These are phyloP conservation scores for Ephestia elutella DNA, from an alignment of 1,140 invertebrate genomes.

Conservation along the genomic window DNA sequence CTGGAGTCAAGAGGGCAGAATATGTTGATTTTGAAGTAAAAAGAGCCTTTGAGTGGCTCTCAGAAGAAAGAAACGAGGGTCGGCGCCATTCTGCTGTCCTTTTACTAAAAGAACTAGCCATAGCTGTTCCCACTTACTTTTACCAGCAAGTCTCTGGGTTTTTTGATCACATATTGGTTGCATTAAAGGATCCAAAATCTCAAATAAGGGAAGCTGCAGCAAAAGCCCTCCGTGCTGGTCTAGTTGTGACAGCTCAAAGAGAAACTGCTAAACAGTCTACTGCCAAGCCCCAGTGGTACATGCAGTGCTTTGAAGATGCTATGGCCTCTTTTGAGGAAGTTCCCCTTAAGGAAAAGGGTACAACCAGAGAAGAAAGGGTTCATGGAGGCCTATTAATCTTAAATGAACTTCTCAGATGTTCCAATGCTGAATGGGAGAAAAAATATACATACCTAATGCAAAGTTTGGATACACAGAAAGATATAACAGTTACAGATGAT, in stretches of 20 bases:
- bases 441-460: conserved; percentile 83
- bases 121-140: conserved; percentile 97
- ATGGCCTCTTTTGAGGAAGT: conserved; percentile 85
- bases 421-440: conserved; percentile 91
- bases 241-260: conserved; percentile 95
- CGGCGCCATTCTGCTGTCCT: conserved; percentile 94
- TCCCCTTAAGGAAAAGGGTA: conserved; percentile 82
- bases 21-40: conserved; percentile 96
- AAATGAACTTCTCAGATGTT: conserved; percentile 95
- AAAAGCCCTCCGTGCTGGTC: conserved; percentile 91
- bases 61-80: conserved; percentile 90
- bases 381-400: conserved; percentile 95
- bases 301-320: conserved; percentile 94
- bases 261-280: conserved; percentile 93
- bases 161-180: conserved; percentile 96
- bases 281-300: conserved; percentile 92
- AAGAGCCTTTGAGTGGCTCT: conserved; percentile 94
- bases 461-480: conserved; percentile 65
- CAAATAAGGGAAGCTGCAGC: conserved; percentile 93
- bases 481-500: conserved; percentile 73
- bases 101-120: conserved; percentile 93
- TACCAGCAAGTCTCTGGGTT: conserved; percentile 98
- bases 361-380: conserved; percentile 90
- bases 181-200: conserved; percentile 94
- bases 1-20: conserved; percentile 93